Conservation (phyloP, 2,797 vertebrate genomes). For the Cichlasoma orientale region DNA sequence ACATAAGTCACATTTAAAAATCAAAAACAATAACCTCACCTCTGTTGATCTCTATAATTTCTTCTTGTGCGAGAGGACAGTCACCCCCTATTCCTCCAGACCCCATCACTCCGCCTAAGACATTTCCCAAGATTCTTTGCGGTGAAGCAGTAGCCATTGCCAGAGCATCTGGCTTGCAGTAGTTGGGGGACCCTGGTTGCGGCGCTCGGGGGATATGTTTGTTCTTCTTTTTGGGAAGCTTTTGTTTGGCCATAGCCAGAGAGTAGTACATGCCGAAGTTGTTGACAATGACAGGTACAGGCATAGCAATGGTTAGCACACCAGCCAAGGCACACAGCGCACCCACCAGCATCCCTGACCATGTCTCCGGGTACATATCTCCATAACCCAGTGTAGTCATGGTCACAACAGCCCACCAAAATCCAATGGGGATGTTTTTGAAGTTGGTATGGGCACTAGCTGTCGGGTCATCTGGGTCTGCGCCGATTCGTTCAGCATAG, state of each 20-base stretch:
- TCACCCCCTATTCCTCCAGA: conserved; percentile 84
- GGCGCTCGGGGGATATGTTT: conserved; percentile 98
- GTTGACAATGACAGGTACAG: conserved; percentile 99
- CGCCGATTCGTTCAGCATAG: conserved; percentile 98
- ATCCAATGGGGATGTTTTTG: conserved; percentile 99
- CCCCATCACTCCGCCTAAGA: conserved; percentile 95
- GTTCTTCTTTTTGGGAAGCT: conserved; percentile 99
- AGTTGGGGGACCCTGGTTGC: conserved; percentile 98
- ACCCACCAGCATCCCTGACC: conserved; percentile 99
- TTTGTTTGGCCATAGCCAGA: conserved; percentile 99
- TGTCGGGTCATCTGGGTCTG: conserved; percentile 93
- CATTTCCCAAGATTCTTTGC: conserved; percentile 89
- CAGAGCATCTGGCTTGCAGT: conserved; percentile 98
- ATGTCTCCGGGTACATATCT: conserved; percentile 99
- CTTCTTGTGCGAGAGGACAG: conserved; percentile 93
- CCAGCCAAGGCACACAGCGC: conserved; percentile 96
- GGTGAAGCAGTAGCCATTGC: conserved; percentile 98
- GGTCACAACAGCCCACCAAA: conserved; percentile 99
- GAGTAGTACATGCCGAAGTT: conserved; percentile 99
- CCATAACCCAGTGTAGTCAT: conserved; percentile 99
- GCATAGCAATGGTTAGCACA: conserved; percentile 99
- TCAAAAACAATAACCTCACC: conserved; percentile 71
- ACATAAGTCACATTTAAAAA: not conserved
- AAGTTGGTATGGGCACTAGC: conserved; percentile 95
- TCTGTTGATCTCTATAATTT: conserved; percentile 95